Evolutionary conservation across 2,888 invertebrate species (phyloP).

Genomic region (Euspilapteryx auroguttella): DNA sequence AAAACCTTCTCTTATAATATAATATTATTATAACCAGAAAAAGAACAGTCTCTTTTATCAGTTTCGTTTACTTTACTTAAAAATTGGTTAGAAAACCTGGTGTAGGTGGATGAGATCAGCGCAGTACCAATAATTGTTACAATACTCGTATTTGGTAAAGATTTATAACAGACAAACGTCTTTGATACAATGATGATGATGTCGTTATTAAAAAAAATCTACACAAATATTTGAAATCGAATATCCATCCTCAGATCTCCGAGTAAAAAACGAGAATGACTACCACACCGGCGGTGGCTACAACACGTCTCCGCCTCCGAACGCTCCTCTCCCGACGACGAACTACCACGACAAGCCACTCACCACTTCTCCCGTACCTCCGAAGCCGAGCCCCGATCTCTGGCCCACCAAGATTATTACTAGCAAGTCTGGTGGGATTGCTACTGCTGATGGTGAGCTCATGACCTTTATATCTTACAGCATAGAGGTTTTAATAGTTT

Average conservation of each 20-base stretch:
- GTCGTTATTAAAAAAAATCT: no score
- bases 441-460: slow-evolving; percentile 79
- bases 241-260: slow-evolving; percentile 64
- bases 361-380: slow-evolving; percentile 55
- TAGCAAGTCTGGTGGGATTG: slow-evolving; percentile 78
- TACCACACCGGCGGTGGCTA: slow-evolving; percentile 52
- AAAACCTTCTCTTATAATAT: background rate
- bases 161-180: no score
- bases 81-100: no score
- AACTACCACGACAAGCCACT: slow-evolving; percentile 48
- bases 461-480: no score
- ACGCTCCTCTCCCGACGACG: slow-evolving; percentile 46
- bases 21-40: slow-evolving; percentile 5
- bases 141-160: no score
- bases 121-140: no score
- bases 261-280: slow-evolving; percentile 71
- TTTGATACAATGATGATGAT: no score
- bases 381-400: slow-evolving; percentile 61
- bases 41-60: no score
- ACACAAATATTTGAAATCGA: no score
- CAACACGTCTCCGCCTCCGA: slow-evolving; percentile 63
- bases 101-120: no score
- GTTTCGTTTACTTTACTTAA: no score
- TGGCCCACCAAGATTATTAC: slow-evolving; percentile 67
- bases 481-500: no score